Conservation (phyloP, 2,888 invertebrate species). For the Rutpela maculata region DNA sequence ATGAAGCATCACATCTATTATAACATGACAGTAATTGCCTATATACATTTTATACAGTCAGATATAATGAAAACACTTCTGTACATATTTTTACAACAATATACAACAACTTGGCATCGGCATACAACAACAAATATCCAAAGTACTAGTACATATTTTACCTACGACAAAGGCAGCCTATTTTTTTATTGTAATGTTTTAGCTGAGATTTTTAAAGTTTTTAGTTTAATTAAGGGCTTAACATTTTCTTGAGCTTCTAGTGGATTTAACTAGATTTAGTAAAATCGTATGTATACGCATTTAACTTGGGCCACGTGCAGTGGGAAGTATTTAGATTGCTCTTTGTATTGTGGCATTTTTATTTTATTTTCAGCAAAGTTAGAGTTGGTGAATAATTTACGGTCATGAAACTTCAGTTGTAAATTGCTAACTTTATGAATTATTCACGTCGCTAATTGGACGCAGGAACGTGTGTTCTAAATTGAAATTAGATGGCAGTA, state of each 20-base stretch:
- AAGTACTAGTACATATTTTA: constrained; percentile 37
- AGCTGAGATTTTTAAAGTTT: constrained; percentile 34
- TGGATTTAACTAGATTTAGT: not conserved
- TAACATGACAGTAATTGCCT: constrained; percentile 48
- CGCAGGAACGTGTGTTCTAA: not conserved
- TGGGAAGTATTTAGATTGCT: not conserved
- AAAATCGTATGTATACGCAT: not conserved
- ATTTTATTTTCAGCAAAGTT: not conserved
- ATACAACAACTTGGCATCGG: constrained; percentile 37
- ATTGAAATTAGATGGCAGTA: not conserved
- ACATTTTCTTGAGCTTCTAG: constrained; percentile 8
- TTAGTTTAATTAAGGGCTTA: not conserved
- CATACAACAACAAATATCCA: constrained; percentile 38
- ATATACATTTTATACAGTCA: constrained; percentile 57
- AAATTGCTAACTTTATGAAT: constrained; percentile 18
- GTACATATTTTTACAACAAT: constrained; percentile 36
- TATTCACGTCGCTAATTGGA: constrained; percentile 20
- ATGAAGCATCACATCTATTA: constrained; percentile 35
- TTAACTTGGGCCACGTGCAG: not conserved
- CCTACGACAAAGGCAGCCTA: constrained; percentile 39
- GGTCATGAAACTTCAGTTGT: constrained; percentile 12
- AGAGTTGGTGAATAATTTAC: constrained; percentile 5
- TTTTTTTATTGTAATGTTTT: constrained; percentile 34
- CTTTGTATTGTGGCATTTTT: constrained; percentile 12
- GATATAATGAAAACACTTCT: constrained; percentile 39